Base-by-base conservation (phyloP, 2,888 invertebrate species). In the Drosophila neotestacea region DNA sequence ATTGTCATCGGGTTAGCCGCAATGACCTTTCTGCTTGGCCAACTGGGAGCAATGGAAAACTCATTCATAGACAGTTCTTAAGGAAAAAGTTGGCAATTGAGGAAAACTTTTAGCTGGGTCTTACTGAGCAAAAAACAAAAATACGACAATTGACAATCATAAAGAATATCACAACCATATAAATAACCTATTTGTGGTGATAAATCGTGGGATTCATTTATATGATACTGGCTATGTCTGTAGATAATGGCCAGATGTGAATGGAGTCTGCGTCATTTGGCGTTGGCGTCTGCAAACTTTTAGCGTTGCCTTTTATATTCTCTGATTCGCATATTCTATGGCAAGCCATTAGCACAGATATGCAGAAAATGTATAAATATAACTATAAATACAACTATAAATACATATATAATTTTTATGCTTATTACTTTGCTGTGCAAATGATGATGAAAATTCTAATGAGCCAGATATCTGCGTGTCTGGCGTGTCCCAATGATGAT, bases 21-120 rank as follows among this genome's bases (percentile, higher is more conserved):
- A 72, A 56, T 79, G 72, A 82, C 74, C 85, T 85, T 85, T 82
- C 74, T 42, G 56, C 70, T 52, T 77, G 79, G 67, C 54, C 54
- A 61, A 41, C 28, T 60, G 39, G 28, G 51, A 46, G 13, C 38
- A 22, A 47, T 54, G 6, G 44, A 52, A 34, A 30, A 41, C 10
- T 32, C 41, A 54, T 41, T 54, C 16, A 42, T 41, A 27, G 27
- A 36, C 10, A 36, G 7, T 32, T 54, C 4, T 7, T 47, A 56
- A 38, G 22, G 22, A 38, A 68, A 52, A 79, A 72, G 46, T 68
- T 77, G 63, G 55, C 68, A 50, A 41, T 59, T 64, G 51, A 48
- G 30, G 16, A 54, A 38, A 55, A 70, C 44, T 68, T 58, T 58
- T 30, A n/a, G 10, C 10, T 30, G 3, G 9, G 6, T 28, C 6